phyloP scores from a whole-genome alignment of 2,888 invertebrate genomes.

The Blastobasis adustella region DNA sequence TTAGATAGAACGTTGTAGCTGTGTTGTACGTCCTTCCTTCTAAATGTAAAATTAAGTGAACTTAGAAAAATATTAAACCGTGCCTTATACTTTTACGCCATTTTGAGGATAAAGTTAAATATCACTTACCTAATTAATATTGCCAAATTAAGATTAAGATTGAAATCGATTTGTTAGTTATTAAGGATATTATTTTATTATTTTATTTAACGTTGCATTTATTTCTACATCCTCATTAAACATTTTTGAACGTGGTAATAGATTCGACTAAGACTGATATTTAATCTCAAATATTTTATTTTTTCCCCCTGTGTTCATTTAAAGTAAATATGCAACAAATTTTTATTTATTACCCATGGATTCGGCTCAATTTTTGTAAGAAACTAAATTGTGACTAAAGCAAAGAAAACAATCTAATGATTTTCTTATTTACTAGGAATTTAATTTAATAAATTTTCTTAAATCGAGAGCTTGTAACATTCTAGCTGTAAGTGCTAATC shows the following conservation, averaged over 20 bases:
- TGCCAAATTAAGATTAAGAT: slow-evolving; percentile 44
- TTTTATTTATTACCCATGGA: no score
- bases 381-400: no score
- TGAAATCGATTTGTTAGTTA: slow-evolving; percentile 19
- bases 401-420: no score
- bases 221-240: no score
- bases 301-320: no score
- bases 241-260: no score
- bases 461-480: slow-evolving; percentile 64
- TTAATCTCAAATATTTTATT: no score
- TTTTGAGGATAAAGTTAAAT: slow-evolving; percentile 55
- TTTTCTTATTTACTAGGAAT: no score
- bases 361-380: no score
- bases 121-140: slow-evolving; percentile 48
- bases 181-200: not conserved
- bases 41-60: slow-evolving; percentile 41
- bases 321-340: no score
- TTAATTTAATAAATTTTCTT: slow-evolving; percentile 13
- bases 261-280: no score
- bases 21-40: slow-evolving; percentile 57
- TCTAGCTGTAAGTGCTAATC: slow-evolving; percentile 46
- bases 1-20: slow-evolving; percentile 37
- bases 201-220: no score
- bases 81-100: slow-evolving; percentile 73
- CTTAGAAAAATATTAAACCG: slow-evolving; percentile 59